Evolutionary conservation across 1,140 invertebrate genomes (phyloP).

Genomic region (Asbolus verrucosus): DNA sequence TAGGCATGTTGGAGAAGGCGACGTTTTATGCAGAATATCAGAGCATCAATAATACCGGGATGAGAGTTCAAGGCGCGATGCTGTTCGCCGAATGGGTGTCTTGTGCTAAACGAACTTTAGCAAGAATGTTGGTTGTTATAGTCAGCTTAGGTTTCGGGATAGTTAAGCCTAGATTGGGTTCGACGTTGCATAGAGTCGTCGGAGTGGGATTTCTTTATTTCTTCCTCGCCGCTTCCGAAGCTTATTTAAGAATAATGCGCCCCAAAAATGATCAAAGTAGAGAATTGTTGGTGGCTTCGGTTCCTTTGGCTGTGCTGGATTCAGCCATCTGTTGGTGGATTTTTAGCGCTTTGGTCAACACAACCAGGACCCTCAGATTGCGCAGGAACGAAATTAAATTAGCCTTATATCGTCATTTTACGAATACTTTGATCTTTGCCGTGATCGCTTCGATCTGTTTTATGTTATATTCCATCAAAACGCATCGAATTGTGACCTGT

Average conservation of each 20-base stretch:
- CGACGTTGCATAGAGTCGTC: constrained; percentile 87
- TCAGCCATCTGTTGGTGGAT: constrained; percentile 86
- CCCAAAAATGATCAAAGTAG: constrained; percentile 75
- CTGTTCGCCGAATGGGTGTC: constrained; percentile 90
- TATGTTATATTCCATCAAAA: constrained; percentile 92
- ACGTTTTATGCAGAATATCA: constrained; percentile 93
- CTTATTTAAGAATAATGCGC: constrained; percentile 81
- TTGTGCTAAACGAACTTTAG: constrained; percentile 88
- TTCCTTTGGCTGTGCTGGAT: constrained; percentile 80
- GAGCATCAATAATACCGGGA: constrained; percentile 80
- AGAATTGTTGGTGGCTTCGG: constrained; percentile 77
- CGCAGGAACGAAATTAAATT: constrained; percentile 90
- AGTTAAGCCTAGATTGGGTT: constrained; percentile 90
- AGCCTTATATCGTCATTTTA: constrained; percentile 92
- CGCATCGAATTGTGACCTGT: constrained; percentile 62
- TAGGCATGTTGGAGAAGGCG: constrained; percentile 88
- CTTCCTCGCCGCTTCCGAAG: constrained; percentile 83
- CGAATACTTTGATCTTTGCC: constrained; percentile 91
- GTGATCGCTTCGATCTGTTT: constrained; percentile 90
- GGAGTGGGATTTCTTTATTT: constrained; percentile 86
- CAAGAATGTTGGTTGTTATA: constrained; percentile 93
- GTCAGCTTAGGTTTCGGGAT: constrained; percentile 95
- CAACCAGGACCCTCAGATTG: constrained; percentile 87
- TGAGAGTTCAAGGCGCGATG: constrained; percentile 75
- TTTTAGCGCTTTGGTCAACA: constrained; percentile 89